Evolutionary conservation across 2,888 invertebrate genomes (phyloP), one percentile per base, ranked within the genome.

Genomic region (Megastigmus dorsalis): DNA sequence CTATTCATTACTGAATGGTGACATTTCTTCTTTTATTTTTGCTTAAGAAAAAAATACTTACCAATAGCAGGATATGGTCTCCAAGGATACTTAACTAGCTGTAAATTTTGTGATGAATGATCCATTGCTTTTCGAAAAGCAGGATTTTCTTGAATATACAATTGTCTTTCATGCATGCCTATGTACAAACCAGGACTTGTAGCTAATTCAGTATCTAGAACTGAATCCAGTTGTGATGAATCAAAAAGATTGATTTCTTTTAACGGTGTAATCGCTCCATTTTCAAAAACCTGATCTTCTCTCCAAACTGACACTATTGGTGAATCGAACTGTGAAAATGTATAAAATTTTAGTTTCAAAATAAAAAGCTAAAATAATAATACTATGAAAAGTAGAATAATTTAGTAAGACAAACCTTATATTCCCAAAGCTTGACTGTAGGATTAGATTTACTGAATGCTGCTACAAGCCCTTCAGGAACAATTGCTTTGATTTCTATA

Each of bases 231-330:
- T 78, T 90, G 88, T 10, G 91, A 90, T 6, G 91, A 91, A 84
- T 92, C 91, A 79, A 97, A 93, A 73, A 96, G 90, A 89, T 96
- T 94, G 28, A 97, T 90, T 76, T 90, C 88, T 79, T 92, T 89
- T 50, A 98, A 84, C 52, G 91, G 89, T 26, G 80, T 74, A 7
- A 65, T 67, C 13, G 59, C 33, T 23, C 20, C 55, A 59, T 66
- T 77, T 33, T 75, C 52, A 9, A 75, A 57, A 28, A 77, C 72
- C 20, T 92, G 91, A 62, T 91, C 90, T 75, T 95, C 90, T n/a
- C 93, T 91, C 97, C 97, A 98, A 78, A 95, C 94, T 81, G 93
- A 93, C 0, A 96, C 96, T 77, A 97, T 93, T 0, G 97, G 97
- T 43, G 94, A 92, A 60, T 93, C 91, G 80, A 97, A 92, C 94